Evolutionary conservation across 2,113 vertebrate genomes (phyloP).

Genomic region (Pao palembangensis): DNA sequence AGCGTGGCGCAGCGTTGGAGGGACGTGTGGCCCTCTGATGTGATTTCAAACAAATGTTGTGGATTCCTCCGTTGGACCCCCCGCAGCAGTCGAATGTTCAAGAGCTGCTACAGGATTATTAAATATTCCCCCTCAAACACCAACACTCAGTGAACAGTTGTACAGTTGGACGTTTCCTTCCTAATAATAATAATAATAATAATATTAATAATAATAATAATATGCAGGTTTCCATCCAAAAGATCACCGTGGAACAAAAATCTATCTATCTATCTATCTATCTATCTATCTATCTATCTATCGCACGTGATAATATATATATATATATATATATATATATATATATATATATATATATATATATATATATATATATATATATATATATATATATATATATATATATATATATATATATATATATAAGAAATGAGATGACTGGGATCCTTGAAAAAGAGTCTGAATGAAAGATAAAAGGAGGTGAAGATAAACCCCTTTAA

Average conservation of each 20-base stretch:
- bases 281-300: slow-evolving; percentile 12
- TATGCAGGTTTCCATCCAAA: too few relatives aligned
- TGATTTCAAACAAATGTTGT: slow-evolving; percentile 49
- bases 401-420: too few relatives aligned
- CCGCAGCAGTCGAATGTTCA: slow-evolving; percentile 36
- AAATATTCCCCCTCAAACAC: neutral
- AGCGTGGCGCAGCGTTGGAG: slow-evolving; percentile 14
- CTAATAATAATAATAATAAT: too few relatives aligned
- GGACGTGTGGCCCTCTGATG: slow-evolving; percentile 51
- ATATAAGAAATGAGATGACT: too few relatives aligned
- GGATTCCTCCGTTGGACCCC: slow-evolving; percentile 54
- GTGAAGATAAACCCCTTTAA: slow-evolving; percentile 11
- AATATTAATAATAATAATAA: too few relatives aligned
- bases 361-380: too few relatives aligned
- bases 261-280: neutral
- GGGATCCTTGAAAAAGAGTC: neutral
- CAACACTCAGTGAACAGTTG: slow-evolving; percentile 1
- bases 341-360: too few relatives aligned
- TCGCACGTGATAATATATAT: neutral
- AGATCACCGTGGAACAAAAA: too few relatives aligned
- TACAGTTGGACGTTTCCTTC: neutral
- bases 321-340: too few relatives aligned
- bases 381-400: too few relatives aligned
- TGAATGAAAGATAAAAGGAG: slow-evolving; percentile 6
- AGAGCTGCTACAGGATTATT: neutral